phyloP scores from a whole-genome alignment of 1,140 invertebrate genomes.

The Drosophila lacertosa region DNA sequence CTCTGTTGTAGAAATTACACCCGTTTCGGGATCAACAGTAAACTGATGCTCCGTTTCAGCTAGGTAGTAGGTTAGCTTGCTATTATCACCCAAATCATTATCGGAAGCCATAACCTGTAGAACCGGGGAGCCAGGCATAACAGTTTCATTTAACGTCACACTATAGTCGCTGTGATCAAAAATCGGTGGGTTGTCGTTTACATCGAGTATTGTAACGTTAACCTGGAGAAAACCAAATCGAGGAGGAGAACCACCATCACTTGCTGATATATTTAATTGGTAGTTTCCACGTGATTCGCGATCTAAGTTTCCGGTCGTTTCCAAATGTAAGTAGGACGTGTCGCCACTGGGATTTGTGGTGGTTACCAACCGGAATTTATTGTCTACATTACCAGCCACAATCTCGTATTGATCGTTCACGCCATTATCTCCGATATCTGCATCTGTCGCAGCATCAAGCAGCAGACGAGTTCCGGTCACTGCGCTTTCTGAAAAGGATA shows the following conservation, averaged over 20 bases:
- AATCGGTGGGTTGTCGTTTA: constrained; percentile 97
- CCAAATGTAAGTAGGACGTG: constrained; percentile 94
- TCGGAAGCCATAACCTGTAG: constrained; percentile 96
- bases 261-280: constrained; percentile 94
- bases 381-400: constrained; percentile 93
- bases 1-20: constrained; percentile 92
- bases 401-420: constrained; percentile 95
- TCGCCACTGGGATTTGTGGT: constrained; percentile 95
- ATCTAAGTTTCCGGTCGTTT: constrained; percentile 95
- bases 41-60: constrained; percentile 94
- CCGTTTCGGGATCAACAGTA: constrained; percentile 94
- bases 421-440: constrained; percentile 93
- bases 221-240: constrained; percentile 93
- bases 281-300: constrained; percentile 93
- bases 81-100: constrained; percentile 95
- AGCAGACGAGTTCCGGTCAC: constrained; percentile 93
- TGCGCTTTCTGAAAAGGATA: constrained; percentile 95
- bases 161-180: constrained; percentile 97
- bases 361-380: constrained; percentile 93
- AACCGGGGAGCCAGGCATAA: constrained; percentile 93
- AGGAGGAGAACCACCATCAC: constrained; percentile 92
- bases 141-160: constrained; percentile 95
- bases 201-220: constrained; percentile 95
- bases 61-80: constrained; percentile 95
- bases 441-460: constrained; percentile 94